Evolutionary conservation across 2,797 vertebrate genomes (phyloP).

Genomic region (Peromyscus attwateri): DNA sequence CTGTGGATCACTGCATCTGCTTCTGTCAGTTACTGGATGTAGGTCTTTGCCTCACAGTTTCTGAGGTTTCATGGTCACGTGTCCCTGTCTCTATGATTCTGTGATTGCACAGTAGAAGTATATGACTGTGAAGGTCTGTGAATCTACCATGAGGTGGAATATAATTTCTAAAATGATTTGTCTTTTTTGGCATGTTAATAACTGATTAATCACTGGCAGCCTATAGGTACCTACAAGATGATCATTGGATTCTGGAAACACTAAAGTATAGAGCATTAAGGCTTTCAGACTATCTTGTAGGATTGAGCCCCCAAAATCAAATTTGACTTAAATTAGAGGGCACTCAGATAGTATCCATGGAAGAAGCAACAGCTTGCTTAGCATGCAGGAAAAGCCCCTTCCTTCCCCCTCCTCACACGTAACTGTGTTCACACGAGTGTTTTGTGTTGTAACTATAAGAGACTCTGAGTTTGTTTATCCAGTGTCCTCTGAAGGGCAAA

Average conservation of each 20-base stretch:
- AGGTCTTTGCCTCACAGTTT: neutral
- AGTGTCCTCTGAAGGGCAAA: neutral
- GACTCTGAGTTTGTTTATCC: neutral
- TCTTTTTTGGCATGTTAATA: neutral
- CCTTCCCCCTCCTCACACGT: no score
- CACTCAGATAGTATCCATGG: neutral
- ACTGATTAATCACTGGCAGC: neutral
- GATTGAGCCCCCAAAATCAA: neutral
- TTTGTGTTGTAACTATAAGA: neutral
- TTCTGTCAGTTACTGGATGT: no score
- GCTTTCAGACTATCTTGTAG: neutral
- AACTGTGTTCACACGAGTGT: neutral
- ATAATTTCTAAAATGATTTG: neutral
- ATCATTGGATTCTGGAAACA: neutral
- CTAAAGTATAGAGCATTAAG: neutral
- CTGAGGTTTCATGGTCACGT: neutral
- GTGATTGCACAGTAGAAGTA: neutral
- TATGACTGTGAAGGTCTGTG: neutral
- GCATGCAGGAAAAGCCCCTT: neutral
- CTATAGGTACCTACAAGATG: neutral
- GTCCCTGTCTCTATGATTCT: neutral
- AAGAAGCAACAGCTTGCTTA: neutral
- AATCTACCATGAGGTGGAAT: neutral
- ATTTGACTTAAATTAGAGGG: neutral
- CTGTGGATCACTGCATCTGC: no score